These are phyloP conservation scores for Brachyrhaphis roseni DNA, from an alignment of 2,797 vertebrate genomes.

Conservation along the genomic window DNA sequence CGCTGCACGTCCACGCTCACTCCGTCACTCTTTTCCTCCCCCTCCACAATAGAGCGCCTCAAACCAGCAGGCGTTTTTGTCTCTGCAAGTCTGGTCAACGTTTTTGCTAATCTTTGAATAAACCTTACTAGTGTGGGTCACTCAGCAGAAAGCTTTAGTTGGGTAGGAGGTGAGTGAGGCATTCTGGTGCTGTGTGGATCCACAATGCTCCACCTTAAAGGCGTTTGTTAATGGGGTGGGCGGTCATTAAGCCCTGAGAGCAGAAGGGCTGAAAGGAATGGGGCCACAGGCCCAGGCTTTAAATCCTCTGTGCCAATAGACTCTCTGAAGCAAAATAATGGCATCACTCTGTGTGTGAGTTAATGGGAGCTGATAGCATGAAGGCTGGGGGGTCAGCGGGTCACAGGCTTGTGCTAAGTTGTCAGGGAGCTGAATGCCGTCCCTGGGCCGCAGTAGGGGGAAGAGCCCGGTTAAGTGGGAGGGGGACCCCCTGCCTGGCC, in stretches of 20 bases:
- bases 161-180: constrained; percentile 57
- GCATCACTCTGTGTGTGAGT: constrained; percentile 83
- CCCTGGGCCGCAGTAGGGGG: constrained; percentile 72
- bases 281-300: constrained; percentile 78
- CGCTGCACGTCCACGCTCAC: constrained; percentile 37
- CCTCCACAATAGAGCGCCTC: constrained; percentile 48
- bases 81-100: constrained; percentile 66
- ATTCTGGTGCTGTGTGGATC: constrained; percentile 67
- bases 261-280: constrained; percentile 84
- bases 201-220: constrained; percentile 77
- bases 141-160: constrained; percentile 65
- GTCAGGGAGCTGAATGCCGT: constrained; percentile 88
- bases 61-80: constrained; percentile 64
- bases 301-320: constrained; percentile 83
- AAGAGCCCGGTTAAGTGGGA: constrained; percentile 61
- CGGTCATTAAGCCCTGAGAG: constrained; percentile 77
- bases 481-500: constrained; percentile 71
- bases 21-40: constrained; percentile 46
- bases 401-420: constrained; percentile 82
- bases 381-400: constrained; percentile 85
- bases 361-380: constrained; percentile 90
- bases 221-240: constrained; percentile 81
- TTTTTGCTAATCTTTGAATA: constrained; percentile 74
- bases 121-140: constrained; percentile 69
- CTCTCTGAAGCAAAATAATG: constrained; percentile 88